A percentile compares a stretch with the other conserved stretches of the same genome.
These are phyloP conservation scores for Acomys russatus DNA, from an alignment of 2,797 vertebrate genomes.

Conservation along the genomic window DNA sequence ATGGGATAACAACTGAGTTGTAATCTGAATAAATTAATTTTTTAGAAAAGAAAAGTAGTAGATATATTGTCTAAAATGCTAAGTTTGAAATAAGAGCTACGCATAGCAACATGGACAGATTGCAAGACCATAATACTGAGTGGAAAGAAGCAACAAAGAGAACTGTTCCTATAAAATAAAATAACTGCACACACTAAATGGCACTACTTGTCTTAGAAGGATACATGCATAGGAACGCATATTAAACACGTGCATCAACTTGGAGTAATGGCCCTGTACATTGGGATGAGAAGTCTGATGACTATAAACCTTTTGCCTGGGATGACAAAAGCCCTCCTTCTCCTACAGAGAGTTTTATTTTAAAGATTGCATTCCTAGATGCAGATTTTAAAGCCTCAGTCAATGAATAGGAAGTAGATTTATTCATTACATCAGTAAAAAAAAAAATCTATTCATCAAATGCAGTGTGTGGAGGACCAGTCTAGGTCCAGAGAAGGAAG, in stretches of 20 bases:
- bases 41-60: neutral
- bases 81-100: neutral
- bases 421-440: neutral
- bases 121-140: neutral
- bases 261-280: neutral
- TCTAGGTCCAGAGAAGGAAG: neutral
- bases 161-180: neutral
- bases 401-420: neutral
- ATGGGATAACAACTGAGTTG: too few relatives aligned
- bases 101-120: neutral
- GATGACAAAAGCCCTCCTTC: neutral
- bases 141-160: neutral
- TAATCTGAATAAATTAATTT: too few relatives aligned
- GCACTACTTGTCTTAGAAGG: neutral
- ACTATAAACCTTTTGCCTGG: neutral
- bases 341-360: neutral
- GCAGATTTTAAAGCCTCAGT: neutral
- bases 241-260: neutral
- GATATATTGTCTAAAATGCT: neutral
- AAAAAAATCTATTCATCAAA: neutral
- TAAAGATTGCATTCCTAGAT: neutral
- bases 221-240: neutral
- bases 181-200: neutral
- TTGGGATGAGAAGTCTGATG: neutral
- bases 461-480: neutral